Evolutionary conservation across 2,113 vertebrate genomes (phyloP), one percentile per base, ranked within the genome.

Genomic region (Oreotragus oreotragus): DNA sequence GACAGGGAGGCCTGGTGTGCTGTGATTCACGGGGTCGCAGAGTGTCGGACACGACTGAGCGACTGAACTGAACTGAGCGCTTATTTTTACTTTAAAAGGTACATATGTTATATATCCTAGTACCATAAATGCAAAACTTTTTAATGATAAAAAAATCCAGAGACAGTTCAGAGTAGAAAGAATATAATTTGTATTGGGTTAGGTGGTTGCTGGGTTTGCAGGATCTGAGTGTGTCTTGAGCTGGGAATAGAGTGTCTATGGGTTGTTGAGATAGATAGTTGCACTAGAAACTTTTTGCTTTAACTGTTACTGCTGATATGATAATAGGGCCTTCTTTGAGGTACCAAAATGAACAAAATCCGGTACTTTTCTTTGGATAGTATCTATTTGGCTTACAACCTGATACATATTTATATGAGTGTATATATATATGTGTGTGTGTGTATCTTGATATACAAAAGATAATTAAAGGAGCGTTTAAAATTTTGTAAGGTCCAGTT

Each of bases 391-490:
- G 6, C 16, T 92, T 92, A 39, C 17, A 30, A 81, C 21, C 45
- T 36, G 28, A 53, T 30, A 55, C 47, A 30, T 12, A 47, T 64
- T 30, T n/a, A 33, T 51, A 21, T 33, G 21, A 30, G 28, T 19
- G 0, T 79, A 1, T 77, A 2, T 79, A 2, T 30, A 0, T 47
- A 0, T 47, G 4, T 79, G 7, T 47, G 14, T 77, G 28, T 70
- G 8, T 1, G 2, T 94, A 89, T 17, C 28, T 80, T 53, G 7
- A 47, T 30, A 64, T 55, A 49, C 57, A 66, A 90, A 60, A 51
- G 21, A 39, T 73, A 81, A 89, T 39, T 93, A 77, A 89, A 86
- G 16, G 45, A 49, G 10, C 6, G 30, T 58, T 96, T 95, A 91
- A 86, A 77, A 85, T 9, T 49, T 58, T 84, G 1, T 66, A 80